Conservation (phyloP, 2,797 vertebrate species). For the Taenioides sp. region DNA sequence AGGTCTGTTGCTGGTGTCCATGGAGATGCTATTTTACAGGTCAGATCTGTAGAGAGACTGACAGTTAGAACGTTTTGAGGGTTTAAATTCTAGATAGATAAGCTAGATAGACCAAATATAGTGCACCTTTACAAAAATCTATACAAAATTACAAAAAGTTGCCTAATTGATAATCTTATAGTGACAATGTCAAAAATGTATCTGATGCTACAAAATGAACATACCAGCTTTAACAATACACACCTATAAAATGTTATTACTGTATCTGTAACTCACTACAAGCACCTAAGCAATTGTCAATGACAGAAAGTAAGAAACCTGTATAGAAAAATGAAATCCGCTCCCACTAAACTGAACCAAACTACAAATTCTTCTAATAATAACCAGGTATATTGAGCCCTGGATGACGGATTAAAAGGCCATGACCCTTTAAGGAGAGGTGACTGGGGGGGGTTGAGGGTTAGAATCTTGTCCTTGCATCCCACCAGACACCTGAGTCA, state of each 20-base stretch:
- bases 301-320: neutral
- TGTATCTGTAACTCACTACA: too few relatives aligned
- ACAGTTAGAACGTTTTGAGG: too few relatives aligned
- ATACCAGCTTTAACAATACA: neutral
- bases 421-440: constrained; percentile 73
- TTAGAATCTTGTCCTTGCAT: constrained; percentile 80
- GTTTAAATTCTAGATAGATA: too few relatives aligned
- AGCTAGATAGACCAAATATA: too few relatives aligned
- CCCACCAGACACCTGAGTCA: constrained; percentile 93
- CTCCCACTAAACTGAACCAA: neutral
- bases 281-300: too few relatives aligned
- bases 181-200: neutral
- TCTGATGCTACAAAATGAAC: neutral
- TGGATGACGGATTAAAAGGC: constrained; percentile 86
- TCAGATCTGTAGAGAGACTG: too few relatives aligned
- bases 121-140: too few relatives aligned
- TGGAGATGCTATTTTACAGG: too few relatives aligned
- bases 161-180: neutral
- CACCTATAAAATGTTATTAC: neutral
- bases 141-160: too few relatives aligned
- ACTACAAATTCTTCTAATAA: constrained; percentile 60
- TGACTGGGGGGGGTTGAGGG: constrained; percentile 49
- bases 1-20: too few relatives aligned
- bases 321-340: neutral
- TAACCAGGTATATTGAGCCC: constrained; percentile 82